Conservation (phyloP, 2,113 vertebrate species). For the Zosterops borbonicus region DNA sequence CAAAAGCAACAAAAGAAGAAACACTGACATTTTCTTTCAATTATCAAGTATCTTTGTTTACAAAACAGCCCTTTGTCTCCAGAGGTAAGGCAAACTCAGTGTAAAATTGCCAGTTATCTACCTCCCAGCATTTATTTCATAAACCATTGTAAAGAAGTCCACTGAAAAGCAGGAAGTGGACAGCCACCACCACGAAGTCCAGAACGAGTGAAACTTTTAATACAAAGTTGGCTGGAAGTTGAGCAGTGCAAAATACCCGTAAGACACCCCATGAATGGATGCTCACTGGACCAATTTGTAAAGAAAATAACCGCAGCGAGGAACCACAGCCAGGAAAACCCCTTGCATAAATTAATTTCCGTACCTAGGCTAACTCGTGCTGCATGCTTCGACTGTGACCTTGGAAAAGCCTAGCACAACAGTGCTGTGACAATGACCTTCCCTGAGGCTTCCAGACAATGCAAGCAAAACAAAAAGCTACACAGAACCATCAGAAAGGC, state of each 20-base stretch:
- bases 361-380: neutral
- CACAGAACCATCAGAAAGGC: neutral
- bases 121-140: neutral
- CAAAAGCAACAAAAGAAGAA: neutral
- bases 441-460: neutral
- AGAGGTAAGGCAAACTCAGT: neutral
- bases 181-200: neutral
- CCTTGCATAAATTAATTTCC: neutral
- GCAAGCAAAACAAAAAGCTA: neutral
- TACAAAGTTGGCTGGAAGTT: neutral
- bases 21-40: neutral
- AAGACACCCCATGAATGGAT: neutral
- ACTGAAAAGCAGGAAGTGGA: neutral
- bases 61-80: neutral
- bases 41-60: neutral
- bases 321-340: neutral
- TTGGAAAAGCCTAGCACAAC: neutral
- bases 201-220: neutral
- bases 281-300: neutral
- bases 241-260: neutral
- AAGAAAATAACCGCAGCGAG: neutral
- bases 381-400: neutral
- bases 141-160: neutral
- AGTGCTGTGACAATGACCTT: neutral
- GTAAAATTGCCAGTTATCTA: neutral